These are phyloP conservation scores for Novumbra hubbsi DNA, from an alignment of 2,797 vertebrate species.

Conservation along the genomic window DNA sequence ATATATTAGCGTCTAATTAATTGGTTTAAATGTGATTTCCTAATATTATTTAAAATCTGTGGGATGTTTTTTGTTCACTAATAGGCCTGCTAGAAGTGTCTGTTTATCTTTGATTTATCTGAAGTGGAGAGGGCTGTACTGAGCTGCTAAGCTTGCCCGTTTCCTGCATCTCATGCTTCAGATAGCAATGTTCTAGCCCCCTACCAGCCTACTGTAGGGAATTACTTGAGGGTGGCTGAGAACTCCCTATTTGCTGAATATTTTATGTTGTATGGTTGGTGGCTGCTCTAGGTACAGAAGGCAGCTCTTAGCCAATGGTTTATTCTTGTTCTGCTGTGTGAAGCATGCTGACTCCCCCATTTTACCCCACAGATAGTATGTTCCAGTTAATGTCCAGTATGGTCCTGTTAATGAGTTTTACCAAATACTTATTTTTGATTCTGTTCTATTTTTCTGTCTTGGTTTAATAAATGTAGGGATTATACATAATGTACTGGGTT, in stretches of 20 bases:
- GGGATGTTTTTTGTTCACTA: not conserved
- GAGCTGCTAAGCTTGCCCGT: not conserved
- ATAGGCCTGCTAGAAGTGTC: not conserved
- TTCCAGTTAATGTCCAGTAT: conserved; percentile 39
- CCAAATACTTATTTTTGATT: no score
- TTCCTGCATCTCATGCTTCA: not conserved
- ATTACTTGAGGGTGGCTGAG: not conserved
- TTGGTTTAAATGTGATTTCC: no score
- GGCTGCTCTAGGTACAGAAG: not conserved
- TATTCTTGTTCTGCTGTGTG: conserved; percentile 51
- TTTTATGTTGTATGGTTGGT: conserved; percentile 30
- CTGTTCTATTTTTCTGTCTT: conserved; percentile 36
- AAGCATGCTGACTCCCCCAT: not conserved
- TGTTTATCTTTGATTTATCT: not conserved
- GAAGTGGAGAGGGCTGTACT: not conserved
- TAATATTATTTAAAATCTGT: no score
- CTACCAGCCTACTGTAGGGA: not conserved
- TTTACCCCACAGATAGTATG: conserved; percentile 18
- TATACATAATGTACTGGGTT: no score
- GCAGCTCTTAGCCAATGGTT: conserved; percentile 56
- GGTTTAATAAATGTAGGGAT: no score
- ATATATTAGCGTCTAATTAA: no score
- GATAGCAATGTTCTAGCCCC: not conserved
- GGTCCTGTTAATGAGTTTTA: no score
- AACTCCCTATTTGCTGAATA: conserved; percentile 29